These are phyloP conservation scores for Takifugu flavidus DNA, from an alignment of 2,113 vertebrate species.

Conservation along the genomic window DNA sequence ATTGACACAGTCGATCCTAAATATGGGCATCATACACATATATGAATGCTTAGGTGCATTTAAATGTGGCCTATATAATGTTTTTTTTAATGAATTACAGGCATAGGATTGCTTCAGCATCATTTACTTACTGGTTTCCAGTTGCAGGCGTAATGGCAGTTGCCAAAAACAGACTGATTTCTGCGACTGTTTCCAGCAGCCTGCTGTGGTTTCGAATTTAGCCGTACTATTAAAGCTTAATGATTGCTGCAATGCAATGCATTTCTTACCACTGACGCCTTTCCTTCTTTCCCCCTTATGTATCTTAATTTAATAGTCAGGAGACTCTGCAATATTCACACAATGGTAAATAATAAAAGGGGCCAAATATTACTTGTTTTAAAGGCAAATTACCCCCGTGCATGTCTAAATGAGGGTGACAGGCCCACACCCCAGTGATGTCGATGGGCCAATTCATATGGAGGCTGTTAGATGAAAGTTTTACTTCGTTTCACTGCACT, in stretches of 20 bases:
- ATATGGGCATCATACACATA: no score
- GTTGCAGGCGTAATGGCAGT: slow-evolving; percentile 40
- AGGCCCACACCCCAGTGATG: slow-evolving; percentile 4
- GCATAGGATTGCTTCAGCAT: no score
- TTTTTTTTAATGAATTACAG: no score
- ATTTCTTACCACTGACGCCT: neutral
- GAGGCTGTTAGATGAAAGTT: slow-evolving; percentile 10
- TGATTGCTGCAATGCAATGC: no score
- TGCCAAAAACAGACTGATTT: slow-evolving; percentile 12
- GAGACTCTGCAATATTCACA: slow-evolving; percentile 33
- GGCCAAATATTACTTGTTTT: slow-evolving; percentile 10
- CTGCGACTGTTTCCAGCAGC: slow-evolving; percentile 7
- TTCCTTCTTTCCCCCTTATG: neutral
- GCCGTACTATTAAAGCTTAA: no score
- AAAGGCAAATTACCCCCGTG: slow-evolving; percentile 11
- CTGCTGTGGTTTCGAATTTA: slow-evolving; percentile 27
- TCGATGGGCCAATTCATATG: slow-evolving; percentile 30
- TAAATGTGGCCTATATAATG: slow-evolving; percentile 1
- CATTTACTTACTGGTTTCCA: slow-evolving; percentile 33
- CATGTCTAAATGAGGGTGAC: slow-evolving; percentile 13
- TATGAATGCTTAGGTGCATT: neutral
- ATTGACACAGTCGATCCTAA: no score
- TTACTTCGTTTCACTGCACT: slow-evolving; percentile 1
- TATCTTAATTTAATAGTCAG: slow-evolving; percentile 20
- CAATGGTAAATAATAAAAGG: slow-evolving; percentile 10